Base-by-base conservation (phyloP, 1,140 invertebrate species). In the Cyphomyrmex costatus region DNA sequence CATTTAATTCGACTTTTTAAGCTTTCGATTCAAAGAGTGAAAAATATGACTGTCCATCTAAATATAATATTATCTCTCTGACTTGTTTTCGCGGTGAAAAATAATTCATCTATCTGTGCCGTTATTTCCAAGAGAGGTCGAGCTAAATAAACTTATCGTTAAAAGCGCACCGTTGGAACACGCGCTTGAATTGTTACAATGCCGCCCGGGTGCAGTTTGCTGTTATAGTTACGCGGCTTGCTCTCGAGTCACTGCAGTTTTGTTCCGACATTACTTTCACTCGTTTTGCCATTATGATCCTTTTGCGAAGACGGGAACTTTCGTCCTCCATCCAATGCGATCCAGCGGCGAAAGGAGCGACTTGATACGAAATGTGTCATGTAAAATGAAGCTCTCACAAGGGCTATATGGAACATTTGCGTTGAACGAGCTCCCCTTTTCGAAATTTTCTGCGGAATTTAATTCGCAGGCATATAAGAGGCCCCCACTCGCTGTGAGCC, bases 271-370 rank as follows among this genome's bases (percentile, higher is more conserved):
- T 80, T 80, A 70, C 46, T 70, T 68, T 78, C 76, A 60, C 76
- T 80, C 77, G 30, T 68, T 80, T 80, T 42, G 14, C 77, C 77
- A 21, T 70, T 80, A 70, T 51, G 49, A 53, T 80, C 63, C 3
- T 80, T 70, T 70, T 27, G 77, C 14, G 36, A 21, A n/a, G 65
- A 80, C 30, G 10, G 24, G 10, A 65, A 78, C 63, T 70, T 53
- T 51, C 46, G 46, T n/a, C 27, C 46, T 80, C 63, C 49, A 36
- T 16, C n/a, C 27, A 16, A 19, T 19, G 76, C 42, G 42, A 65
- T 78, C 58, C n/a, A 14, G 16, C 10, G 14, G 16, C 10, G 30
- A 65, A 63, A 79, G 46, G 30, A 79, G 3, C 65, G 65, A 6
- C 27, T 3, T 42, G 77, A 66, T 66, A 33, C 46, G 42, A 68